A percentile compares a stretch with the other conserved stretches of the same genome.
Conservation (phyloP, 2,888 invertebrate genomes). For the Sabatieria punctata region DNA sequence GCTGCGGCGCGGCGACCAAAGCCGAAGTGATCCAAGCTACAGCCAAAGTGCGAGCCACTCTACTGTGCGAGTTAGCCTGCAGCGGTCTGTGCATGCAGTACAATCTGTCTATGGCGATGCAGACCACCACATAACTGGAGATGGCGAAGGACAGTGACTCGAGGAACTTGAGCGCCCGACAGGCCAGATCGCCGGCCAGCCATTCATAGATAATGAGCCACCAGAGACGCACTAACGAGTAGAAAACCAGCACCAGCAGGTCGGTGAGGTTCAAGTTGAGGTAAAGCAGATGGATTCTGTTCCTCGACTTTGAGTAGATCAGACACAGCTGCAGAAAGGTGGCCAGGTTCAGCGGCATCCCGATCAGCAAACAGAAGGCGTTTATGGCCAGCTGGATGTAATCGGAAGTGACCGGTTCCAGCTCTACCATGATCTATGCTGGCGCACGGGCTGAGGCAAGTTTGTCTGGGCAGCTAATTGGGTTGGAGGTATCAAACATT, state of each 20-base stretch:
- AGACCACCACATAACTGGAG: conserved; percentile 30
- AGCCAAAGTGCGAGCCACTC: not conserved
- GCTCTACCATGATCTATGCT: too few species aligned
- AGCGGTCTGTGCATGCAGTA: conserved; percentile 6
- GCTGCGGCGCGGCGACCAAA: not conserved
- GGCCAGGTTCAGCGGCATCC: conserved; percentile 26
- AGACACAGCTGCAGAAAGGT: conserved; percentile 24
- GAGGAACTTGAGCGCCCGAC: conserved; percentile 25
- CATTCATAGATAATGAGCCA: conserved; percentile 29
- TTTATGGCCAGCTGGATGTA: conserved; percentile 23
- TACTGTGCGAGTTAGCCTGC: not conserved
- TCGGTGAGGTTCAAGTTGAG: conserved; percentile 27
- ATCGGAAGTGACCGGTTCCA: conserved; percentile 24
- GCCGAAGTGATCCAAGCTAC: not conserved
- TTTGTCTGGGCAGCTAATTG: too few species aligned
- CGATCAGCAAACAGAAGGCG: conserved; percentile 23
- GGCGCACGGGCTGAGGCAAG: too few species aligned
- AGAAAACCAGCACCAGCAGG: conserved; percentile 28
- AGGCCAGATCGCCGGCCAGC: conserved; percentile 26
- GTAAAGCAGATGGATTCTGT: conserved; percentile 27
- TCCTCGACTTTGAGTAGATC: not conserved
- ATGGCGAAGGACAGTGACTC: conserved; percentile 27
- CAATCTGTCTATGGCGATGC: conserved; percentile 28
- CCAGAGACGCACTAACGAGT: conserved; percentile 22
- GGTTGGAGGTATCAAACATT: too few species aligned